A percentile compares a stretch with the other conserved stretches of the same genome.
Conservation (phyloP, 1,140 invertebrate genomes). For the Macrosteles quadrilineatus region DNA sequence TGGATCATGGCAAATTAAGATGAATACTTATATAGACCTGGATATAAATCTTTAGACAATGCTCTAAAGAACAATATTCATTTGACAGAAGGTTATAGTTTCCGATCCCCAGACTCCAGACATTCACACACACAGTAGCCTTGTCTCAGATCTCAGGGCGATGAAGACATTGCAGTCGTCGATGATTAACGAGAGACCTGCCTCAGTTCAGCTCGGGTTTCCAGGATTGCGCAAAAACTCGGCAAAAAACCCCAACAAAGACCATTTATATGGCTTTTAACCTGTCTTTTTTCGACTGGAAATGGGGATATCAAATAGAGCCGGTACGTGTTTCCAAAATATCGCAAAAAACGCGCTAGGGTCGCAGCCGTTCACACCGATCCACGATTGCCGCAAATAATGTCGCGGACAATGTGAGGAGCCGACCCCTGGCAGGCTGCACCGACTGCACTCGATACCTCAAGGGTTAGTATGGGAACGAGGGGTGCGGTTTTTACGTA, state of each 20-base stretch:
- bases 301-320: constrained; percentile 36
- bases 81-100: too few relatives aligned
- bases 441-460: constrained; percentile 27
- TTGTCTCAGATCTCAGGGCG: too few relatives aligned
- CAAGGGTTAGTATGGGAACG: constrained; percentile 26
- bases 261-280: constrained; percentile 43
- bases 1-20: too few relatives aligned
- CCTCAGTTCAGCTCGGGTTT: constrained; percentile 14
- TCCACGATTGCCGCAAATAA: constrained; percentile 33
- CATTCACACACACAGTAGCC: too few relatives aligned
- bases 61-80: too few relatives aligned
- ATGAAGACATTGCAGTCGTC: too few relatives aligned
- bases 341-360: constrained; percentile 30
- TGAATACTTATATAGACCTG: too few relatives aligned
- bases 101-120: too few relatives aligned
- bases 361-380: constrained; percentile 31
- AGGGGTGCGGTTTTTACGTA: constrained; percentile 18
- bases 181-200: neutral
- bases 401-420: constrained; percentile 28
- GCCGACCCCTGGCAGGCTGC: neutral
- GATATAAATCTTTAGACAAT: too few relatives aligned
- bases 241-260: constrained; percentile 26
- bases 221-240: constrained; percentile 20
- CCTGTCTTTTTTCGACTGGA: constrained; percentile 36
- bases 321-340: constrained; percentile 37